Evolutionary conservation across 2,888 invertebrate genomes (phyloP), one percentile per base, ranked within the genome.

Genomic region (Pseudolycoriella hygida): DNA sequence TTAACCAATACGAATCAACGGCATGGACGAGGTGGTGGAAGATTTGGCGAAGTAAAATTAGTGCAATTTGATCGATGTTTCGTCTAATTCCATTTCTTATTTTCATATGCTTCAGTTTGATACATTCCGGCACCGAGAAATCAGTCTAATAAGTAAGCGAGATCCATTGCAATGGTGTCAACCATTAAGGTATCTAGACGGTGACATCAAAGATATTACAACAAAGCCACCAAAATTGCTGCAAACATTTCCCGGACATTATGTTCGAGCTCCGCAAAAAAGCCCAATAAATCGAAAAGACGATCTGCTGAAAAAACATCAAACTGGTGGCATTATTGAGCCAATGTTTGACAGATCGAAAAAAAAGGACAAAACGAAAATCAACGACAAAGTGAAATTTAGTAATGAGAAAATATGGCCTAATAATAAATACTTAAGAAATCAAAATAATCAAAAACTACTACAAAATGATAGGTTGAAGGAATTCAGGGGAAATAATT

Each of bases 141-240:
- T 60, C 41, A 57, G 55, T 30, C 56, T 60, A 51, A 53, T 60
- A 40, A 57, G 57, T 51, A 57, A 57, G 48, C 60, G 58, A 49
- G 60, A 60, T 53, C 59, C 60, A 20, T 60, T 64, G 46, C 59
- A 59, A 46, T 64, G 64, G 64, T 64, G 64, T 52, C 60, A 56
- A 49, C 60, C 62, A 50, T 56, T 64, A 42, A 57, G 56, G 47
- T 64, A 59, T 52, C 46, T 53, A 46, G 50, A 51, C 40, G 31
- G 15, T 32, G 50, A 25, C 10, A 17, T 19, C 11, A 43, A 14
- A 14, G 15, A 34, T 5, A 14, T 34, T 4, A 12, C 34, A 10
- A 34, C 34, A 5, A 34, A 42, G 40, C n/a, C n/a, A 8, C 15
- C 14, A 12, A 44, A 17, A 40, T n/a, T 19, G 18, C 18, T 43